A percentile compares a stretch with the other conserved stretches of the same genome.
Evolutionary conservation across 2,113 vertebrate species (phyloP).

Genomic region (Isichthys henryi): DNA sequence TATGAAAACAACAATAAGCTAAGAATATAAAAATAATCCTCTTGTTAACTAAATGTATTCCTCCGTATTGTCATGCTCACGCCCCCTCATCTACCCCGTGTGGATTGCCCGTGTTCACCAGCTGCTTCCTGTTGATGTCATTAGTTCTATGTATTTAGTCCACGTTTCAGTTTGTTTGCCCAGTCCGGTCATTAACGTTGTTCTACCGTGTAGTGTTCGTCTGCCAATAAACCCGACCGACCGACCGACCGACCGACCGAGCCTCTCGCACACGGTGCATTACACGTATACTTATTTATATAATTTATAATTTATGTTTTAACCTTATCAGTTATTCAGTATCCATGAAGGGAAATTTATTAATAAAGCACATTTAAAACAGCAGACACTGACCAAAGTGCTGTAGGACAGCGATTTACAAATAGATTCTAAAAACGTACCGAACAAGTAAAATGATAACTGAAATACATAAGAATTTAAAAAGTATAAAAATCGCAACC

Average conservation of each 20-base stretch:
- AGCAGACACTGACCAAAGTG: background rate
- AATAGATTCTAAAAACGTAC: background rate
- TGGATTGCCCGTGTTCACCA: no score
- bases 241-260: no score
- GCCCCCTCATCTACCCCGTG: no score
- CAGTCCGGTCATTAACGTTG: no score
- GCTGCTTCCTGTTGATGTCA: no score
- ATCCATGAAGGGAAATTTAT: background rate
- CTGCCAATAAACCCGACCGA: no score
- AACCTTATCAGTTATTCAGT: background rate
- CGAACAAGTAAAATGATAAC: background rate
- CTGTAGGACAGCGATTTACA: background rate
- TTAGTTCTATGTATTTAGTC: no score
- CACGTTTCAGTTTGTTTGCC: no score
- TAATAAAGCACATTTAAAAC: background rate
- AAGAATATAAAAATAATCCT: background rate
- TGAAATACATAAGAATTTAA: background rate
- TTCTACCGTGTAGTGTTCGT: no score
- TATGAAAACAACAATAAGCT: background rate
- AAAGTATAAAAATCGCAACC: background rate
- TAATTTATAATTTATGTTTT: background rate
- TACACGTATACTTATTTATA: background rate
- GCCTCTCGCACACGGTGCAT: no score
- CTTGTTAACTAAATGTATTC: background rate
- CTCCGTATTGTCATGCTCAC: no score